phyloP scores from a whole-genome alignment of 2,113 vertebrate species.

The Rhabdomys dilectus region DNA sequence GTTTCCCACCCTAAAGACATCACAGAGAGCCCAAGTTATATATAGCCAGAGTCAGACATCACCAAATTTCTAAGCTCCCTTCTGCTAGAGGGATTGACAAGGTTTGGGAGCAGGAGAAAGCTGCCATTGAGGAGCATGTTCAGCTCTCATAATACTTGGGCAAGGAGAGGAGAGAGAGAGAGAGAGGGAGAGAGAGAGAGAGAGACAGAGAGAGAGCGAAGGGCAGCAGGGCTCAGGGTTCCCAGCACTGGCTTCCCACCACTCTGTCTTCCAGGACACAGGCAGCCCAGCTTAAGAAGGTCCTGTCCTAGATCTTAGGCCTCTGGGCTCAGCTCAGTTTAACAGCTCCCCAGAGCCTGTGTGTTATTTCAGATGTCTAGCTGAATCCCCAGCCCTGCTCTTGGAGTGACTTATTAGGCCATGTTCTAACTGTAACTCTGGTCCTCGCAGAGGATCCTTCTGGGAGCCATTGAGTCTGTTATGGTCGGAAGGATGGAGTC shows the following conservation, averaged over 20 bases:
- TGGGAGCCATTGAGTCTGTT: neutral
- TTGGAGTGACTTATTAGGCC: neutral
- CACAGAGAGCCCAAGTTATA: neutral
- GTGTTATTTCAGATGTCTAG: neutral
- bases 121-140: neutral
- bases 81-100: neutral
- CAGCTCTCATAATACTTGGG: neutral
- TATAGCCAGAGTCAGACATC: neutral
- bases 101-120: neutral
- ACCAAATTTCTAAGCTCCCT: neutral
- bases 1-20: neutral
- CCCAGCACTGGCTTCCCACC: neutral
- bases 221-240: fast-evolving
- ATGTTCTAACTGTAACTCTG: neutral
- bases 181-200: no score
- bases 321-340: neutral
- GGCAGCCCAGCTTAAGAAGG: neutral
- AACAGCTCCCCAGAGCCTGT: neutral
- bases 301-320: neutral
- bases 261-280: neutral
- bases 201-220: no score
- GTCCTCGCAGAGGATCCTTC: no score
- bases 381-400: neutral
- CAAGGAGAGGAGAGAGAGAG: no score
- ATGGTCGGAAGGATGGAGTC: neutral